phyloP scores from a whole-genome alignment of 2,888 invertebrate genomes.

The Lasioglossum calceatum region DNA sequence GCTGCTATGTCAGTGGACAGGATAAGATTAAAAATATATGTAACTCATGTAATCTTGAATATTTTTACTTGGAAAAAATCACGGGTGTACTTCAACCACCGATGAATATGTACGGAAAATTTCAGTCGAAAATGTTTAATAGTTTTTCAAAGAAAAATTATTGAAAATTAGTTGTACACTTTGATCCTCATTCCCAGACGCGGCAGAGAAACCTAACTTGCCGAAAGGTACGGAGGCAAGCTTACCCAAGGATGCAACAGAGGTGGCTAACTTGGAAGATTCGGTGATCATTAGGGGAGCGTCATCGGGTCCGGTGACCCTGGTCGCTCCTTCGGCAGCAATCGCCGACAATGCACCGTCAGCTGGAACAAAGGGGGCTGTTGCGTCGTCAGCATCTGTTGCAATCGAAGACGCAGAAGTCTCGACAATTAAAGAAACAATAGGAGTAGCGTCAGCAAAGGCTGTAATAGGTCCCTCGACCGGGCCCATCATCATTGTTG shows the following conservation, averaged over 20 bases:
- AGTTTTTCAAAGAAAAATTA: too few species aligned
- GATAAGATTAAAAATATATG: too few species aligned
- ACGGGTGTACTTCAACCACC: too few species aligned
- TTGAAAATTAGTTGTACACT: background rate
- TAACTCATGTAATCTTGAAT: too few species aligned
- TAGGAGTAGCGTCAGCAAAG: slow-evolving; percentile 33
- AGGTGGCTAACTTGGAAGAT: background rate
- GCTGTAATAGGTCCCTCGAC: slow-evolving; percentile 57
- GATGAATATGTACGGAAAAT: too few species aligned
- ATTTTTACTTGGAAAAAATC: too few species aligned
- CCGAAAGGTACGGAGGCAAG: too few species aligned
- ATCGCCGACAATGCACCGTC: slow-evolving; percentile 21
- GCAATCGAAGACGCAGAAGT: slow-evolving; percentile 28
- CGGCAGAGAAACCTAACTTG: background rate
- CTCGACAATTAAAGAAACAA: slow-evolving; percentile 33
- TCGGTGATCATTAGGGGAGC: slow-evolving; percentile 60
- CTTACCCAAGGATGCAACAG: background rate
- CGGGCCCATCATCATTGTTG: slow-evolving; percentile 49
- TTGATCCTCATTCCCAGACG: background rate
- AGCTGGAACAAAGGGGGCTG: slow-evolving; percentile 32
- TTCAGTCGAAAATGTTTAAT: too few species aligned
- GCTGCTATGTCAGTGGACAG: background rate
- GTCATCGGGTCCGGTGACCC: slow-evolving; percentile 49
- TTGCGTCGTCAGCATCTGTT: slow-evolving; percentile 33
- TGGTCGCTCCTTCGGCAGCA: slow-evolving; percentile 41